These are phyloP conservation scores for Pemphigus obesinymphae DNA, from an alignment of 1,140 invertebrate genomes.

Conservation along the genomic window DNA sequence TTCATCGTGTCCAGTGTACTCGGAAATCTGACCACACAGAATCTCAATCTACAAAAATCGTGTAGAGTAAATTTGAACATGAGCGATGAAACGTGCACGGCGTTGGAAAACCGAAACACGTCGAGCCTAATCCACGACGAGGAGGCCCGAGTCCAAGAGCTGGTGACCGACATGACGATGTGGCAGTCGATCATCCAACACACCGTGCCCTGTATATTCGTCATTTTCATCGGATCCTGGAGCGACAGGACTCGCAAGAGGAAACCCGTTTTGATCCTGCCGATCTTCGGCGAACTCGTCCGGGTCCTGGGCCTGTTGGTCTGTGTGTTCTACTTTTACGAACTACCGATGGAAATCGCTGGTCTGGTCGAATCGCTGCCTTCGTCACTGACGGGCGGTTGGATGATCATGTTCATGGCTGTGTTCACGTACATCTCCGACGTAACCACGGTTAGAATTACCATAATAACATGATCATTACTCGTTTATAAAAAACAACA, in stretches of 20 bases:
- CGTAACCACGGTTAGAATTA: conserved; percentile 66
- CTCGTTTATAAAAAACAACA: neutral
- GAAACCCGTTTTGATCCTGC: conserved; percentile 77
- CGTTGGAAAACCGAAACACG: conserved; percentile 62
- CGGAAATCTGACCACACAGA: conserved; percentile 69
- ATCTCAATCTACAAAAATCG: conserved; percentile 77
- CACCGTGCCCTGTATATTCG: conserved; percentile 65
- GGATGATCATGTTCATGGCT: conserved; percentile 84
- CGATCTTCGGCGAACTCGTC: conserved; percentile 73
- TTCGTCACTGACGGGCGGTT: conserved; percentile 73
- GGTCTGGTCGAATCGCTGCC: conserved; percentile 71
- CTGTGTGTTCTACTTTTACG: conserved; percentile 68
- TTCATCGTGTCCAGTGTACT: conserved; percentile 77
- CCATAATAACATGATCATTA: neutral
- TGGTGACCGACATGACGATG: conserved; percentile 70
- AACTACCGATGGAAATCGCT: conserved; percentile 65
- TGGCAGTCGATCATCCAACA: conserved; percentile 77
- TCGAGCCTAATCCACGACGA: conserved; percentile 63
- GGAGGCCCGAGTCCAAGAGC: conserved; percentile 66
- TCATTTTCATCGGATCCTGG: conserved; percentile 66
- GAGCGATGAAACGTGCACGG: conserved; percentile 65
- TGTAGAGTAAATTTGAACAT: conserved; percentile 75
- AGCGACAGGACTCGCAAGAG: conserved; percentile 58
- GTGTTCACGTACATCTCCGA: conserved; percentile 85
- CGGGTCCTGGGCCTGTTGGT: conserved; percentile 70